Base-by-base conservation (phyloP, 2,888 invertebrate genomes). In the Platycheirus albimanus region DNA sequence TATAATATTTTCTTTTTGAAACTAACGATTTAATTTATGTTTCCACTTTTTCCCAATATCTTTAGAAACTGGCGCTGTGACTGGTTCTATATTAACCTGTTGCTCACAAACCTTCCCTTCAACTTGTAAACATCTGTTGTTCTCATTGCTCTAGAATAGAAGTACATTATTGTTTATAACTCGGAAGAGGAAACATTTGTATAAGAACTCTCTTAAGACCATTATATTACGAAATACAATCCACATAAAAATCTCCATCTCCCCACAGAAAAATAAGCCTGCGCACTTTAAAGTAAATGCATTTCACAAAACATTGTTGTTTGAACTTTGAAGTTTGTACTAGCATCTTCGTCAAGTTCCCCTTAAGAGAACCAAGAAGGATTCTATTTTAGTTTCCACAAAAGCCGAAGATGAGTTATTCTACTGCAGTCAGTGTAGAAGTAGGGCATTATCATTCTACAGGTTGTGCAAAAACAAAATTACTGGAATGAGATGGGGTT, bases 371-470 rank as follows among this genome's bases (percentile, higher is more conserved):
- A 36, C 20, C 20, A 8, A 15, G 15, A 45, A 24, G 0, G 7
- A 15, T 30, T 20, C 64, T 51, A 51, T 19, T 33, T 30, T 28
- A 58, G 24, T 11, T 45, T 58, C 41, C 80, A 54, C 66, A 51
- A 47, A 52, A 47, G 8, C 64, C 52, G n/a, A 19, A 64, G 49
- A 81, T 81, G 76, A 81, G 58, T 81, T 81, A 81, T 81, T 71
- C 66, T 38, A 81, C 80, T 81, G 80, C 80, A 81, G 76, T 81
- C 71, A 54, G 45, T 76, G 80, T 81, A 81, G 80, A 70, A 81
- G 64, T 81, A 81, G 76, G 80, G 52, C 80, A 81, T 81, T 76
- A 71, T 76, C 80, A 81, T 76, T 81, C 80, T 81, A 81, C 80
- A 81, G 80, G 80, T 81, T 81, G 80, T 70, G 70, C 70, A 61